Evolutionary conservation across 2,888 invertebrate genomes (phyloP), one percentile per base, ranked within the genome.

Genomic region (Endomychus coccineus): DNA sequence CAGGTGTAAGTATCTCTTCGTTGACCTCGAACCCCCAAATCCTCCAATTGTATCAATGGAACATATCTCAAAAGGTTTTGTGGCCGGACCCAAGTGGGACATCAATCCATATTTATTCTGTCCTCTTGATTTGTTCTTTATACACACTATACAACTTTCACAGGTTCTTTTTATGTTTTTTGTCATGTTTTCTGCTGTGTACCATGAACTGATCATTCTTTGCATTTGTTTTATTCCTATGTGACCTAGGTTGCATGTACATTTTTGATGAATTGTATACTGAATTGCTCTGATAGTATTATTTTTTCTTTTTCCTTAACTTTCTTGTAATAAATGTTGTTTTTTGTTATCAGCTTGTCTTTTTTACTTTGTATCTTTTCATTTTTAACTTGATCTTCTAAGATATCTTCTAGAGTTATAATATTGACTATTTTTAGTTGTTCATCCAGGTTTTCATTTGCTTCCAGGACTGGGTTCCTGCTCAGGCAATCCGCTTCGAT

Each of bases 401-500:
- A 2, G 2, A 28, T 28, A 10, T 28, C 28, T 2, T 28, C 2
- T 9, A 28, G 7, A 6, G 10, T 28, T 9, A 28, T 16, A 1
- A 28, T 15, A 10, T 28, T 28, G 2, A 28, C 28, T 9, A 16
- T 28, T 28, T n/a, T 12, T 29, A 17, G n/a, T 12, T 19, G 2
- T 5, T 30, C 7, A 10, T 19, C 12, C 3, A 3, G 4, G 3
- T 30, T 30, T 15, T 29, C 29, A 17, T 30, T 7, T 2, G 19
- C 1, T 30, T 17, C 19, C 6, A 30, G 11, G 3, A 30, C 30
- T 19, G 30, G 19, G 11, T 17, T 30, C 16, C 17, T 29, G 4
- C 29, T 29, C 2, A 29, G 45, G 43, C 38, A 36, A 23, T 43
- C 47, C 21, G 46, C 49, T 35, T 47, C 46, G 17, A 16, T 4